Conservation (phyloP, 1,140 invertebrate genomes). For the Coelopa frigida region DNA sequence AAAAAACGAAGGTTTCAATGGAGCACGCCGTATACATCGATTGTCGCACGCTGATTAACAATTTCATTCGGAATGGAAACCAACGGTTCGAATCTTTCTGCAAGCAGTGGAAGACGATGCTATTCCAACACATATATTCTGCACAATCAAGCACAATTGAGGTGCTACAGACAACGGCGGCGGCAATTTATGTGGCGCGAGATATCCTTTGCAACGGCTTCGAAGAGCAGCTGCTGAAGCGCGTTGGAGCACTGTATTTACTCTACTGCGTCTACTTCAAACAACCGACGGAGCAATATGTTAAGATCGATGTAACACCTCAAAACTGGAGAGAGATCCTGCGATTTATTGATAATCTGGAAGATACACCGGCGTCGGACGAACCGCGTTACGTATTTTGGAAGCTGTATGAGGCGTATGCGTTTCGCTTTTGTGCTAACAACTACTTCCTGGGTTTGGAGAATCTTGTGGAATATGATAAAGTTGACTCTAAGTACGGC, state of each 20-base stretch:
- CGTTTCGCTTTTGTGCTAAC: slow-evolving; percentile 29
- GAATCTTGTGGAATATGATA: slow-evolving; percentile 27
- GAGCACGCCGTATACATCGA: slow-evolving; percentile 12
- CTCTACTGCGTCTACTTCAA: slow-evolving; percentile 35
- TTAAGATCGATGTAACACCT: slow-evolving; percentile 26
- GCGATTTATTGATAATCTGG: slow-evolving; percentile 14
- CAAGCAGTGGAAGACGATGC: slow-evolving; percentile 23
- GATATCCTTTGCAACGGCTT: slow-evolving; percentile 22
- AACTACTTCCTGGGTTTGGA: slow-evolving; percentile 30
- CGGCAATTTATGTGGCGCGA: slow-evolving; percentile 27
- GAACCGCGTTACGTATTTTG: slow-evolving; percentile 28
- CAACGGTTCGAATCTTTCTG: slow-evolving; percentile 23
- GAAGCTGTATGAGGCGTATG: slow-evolving; percentile 19
- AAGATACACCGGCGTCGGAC: slow-evolving; percentile 2
- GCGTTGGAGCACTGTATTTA: slow-evolving; percentile 28
- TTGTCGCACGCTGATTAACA: slow-evolving; percentile 5
- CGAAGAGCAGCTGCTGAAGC: slow-evolving; percentile 14
- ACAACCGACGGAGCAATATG: slow-evolving; percentile 30
- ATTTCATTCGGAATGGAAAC: not conserved
- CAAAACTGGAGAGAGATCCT: slow-evolving; percentile 24
- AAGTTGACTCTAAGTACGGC: slow-evolving; percentile 11
- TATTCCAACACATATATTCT: slow-evolving; percentile 28
- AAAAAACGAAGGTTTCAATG: too few species aligned
- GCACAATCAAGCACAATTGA: slow-evolving; percentile 27
- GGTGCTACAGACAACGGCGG: slow-evolving; percentile 29